phyloP scores from a whole-genome alignment of 1,140 invertebrate genomes.

The Amphibalanus amphitrite region DNA sequence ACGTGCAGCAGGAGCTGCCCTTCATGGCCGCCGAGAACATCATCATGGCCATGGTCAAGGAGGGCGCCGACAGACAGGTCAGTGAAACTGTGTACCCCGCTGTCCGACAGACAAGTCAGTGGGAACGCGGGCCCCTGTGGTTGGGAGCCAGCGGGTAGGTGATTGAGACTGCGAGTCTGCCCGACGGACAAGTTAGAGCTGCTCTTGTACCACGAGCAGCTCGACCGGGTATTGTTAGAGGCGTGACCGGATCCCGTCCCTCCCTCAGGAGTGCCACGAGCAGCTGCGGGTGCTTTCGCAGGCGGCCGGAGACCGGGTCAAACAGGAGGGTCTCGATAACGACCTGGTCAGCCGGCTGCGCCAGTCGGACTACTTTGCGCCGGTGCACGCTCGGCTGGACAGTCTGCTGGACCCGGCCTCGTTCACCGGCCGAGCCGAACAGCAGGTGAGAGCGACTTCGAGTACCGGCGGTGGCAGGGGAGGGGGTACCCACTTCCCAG shows the following conservation, averaged over 20 bases:
- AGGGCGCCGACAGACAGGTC: slow-evolving; percentile 73
- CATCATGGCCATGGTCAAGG: slow-evolving; percentile 94
- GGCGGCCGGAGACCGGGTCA: slow-evolving; percentile 73
- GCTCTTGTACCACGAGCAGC: not conserved
- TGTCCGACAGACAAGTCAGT: not conserved
- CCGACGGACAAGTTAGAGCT: not conserved
- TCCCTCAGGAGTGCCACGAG: slow-evolving; percentile 68
- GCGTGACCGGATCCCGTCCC: not conserved
- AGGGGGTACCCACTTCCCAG: too few relatives aligned
- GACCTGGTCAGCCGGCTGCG: slow-evolving; percentile 72
- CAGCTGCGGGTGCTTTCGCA: slow-evolving; percentile 83
- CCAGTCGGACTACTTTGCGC: slow-evolving; percentile 60
- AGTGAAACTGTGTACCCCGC: not conserved
- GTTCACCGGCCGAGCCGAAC: slow-evolving; percentile 71
- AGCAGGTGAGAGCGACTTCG: slow-evolving; percentile 44
- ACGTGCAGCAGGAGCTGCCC: slow-evolving; percentile 77
- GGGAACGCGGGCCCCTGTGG: not conserved
- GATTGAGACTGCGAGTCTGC: not conserved
- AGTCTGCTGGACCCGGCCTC: slow-evolving; percentile 60
- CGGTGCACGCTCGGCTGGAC: slow-evolving; percentile 57
- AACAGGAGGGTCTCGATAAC: slow-evolving; percentile 73
- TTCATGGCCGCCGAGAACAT: slow-evolving; percentile 96
- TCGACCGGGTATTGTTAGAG: not conserved
- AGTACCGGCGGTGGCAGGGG: too few relatives aligned
- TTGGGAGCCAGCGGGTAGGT: not conserved